A percentile compares a stretch with the other conserved stretches of the same genome.
Evolutionary conservation across 2,888 invertebrate genomes (phyloP).

Genomic region (Netelia melanura): DNA sequence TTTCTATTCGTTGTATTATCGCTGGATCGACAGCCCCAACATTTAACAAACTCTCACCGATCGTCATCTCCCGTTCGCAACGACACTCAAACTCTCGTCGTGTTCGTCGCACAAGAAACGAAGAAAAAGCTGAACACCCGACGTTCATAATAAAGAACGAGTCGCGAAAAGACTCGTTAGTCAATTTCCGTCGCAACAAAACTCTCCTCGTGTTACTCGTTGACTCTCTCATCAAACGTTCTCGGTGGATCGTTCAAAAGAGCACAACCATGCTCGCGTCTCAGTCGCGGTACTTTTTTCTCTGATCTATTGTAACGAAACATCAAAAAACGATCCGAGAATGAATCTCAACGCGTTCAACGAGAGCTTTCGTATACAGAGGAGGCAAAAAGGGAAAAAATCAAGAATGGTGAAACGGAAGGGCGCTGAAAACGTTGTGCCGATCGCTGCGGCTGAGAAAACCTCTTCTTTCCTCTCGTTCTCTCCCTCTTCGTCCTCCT

Average conservation of each 20-base stretch:
- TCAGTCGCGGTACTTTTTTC: slow-evolving; percentile 52
- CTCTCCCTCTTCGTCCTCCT: slow-evolving; percentile 39
- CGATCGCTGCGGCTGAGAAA: slow-evolving; percentile 54
- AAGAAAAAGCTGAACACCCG: slow-evolving; percentile 9
- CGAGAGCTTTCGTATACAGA: slow-evolving; percentile 61
- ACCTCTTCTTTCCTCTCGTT: slow-evolving; percentile 27
- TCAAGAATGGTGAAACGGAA: slow-evolving; percentile 67
- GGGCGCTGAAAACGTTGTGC: slow-evolving; percentile 55
- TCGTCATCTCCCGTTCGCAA: too few relatives aligned
- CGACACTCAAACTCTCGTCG: too few relatives aligned
- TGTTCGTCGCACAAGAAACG: too few relatives aligned
- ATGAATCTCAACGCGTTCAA: slow-evolving; percentile 67
- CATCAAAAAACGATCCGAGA: slow-evolving; percentile 74
- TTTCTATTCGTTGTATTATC: too few relatives aligned
- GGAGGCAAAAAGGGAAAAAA: slow-evolving; percentile 39
- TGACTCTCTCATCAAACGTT: slow-evolving; percentile 44
- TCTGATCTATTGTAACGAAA: slow-evolving; percentile 77
- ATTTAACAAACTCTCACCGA: too few relatives aligned
- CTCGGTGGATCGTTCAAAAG: slow-evolving; percentile 40
- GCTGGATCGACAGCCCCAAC: too few relatives aligned
- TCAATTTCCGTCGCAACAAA: slow-evolving; percentile 24
- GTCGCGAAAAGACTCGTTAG: slow-evolving; percentile 50
- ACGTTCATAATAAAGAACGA: slow-evolving; percentile 31
- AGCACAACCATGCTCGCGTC: slow-evolving; percentile 4
- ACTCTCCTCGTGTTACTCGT: slow-evolving; percentile 7